Conservation (phyloP, 2,797 vertebrate species). For the Sebastolobus altivelis region DNA sequence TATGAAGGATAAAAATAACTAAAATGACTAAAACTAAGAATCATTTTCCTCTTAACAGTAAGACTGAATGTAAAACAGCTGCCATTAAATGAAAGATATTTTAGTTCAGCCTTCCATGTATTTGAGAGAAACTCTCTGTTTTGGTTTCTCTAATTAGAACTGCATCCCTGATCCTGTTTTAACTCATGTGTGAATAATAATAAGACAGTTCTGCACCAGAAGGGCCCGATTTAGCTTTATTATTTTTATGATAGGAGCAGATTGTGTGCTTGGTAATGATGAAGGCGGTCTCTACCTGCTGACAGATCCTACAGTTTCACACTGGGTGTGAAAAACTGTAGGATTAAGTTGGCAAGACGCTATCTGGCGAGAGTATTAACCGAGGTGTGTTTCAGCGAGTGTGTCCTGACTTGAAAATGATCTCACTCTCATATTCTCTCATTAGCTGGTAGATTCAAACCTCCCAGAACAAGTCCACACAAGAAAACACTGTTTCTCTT, state of each 20-base stretch:
- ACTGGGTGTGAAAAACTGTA: slow-evolving; percentile 23
- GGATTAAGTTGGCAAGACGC: slow-evolving; percentile 54
- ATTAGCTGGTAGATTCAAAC: slow-evolving; percentile 22
- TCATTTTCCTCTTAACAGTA: too few relatives aligned
- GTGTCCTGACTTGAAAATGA: slow-evolving; percentile 47
- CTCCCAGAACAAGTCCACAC: slow-evolving; percentile 54
- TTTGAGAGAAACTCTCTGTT: too few relatives aligned
- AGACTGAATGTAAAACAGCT: too few relatives aligned
- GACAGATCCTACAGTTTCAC: slow-evolving; percentile 24
- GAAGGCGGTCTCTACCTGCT: slow-evolving; percentile 25
- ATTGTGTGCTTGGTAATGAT: slow-evolving; percentile 4
- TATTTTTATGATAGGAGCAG: background rate
- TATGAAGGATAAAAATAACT: too few relatives aligned
- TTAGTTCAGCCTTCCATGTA: too few relatives aligned
- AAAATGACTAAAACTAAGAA: too few relatives aligned
- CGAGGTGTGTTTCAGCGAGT: slow-evolving; percentile 23
- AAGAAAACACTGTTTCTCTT: slow-evolving; percentile 2
- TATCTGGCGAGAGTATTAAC: slow-evolving; percentile 31
- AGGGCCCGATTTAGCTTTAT: background rate
- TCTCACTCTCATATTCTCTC: slow-evolving; percentile 1
- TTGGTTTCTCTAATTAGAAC: background rate
- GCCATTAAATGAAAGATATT: too few relatives aligned
- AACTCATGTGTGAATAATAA: slow-evolving; percentile 1
- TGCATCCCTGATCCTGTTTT: background rate
- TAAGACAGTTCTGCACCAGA: background rate